Evolutionary conservation across 2,113 vertebrate genomes (phyloP), one percentile per base, ranked within the genome.

Genomic region (Oncorhynchus clarkii): DNA sequence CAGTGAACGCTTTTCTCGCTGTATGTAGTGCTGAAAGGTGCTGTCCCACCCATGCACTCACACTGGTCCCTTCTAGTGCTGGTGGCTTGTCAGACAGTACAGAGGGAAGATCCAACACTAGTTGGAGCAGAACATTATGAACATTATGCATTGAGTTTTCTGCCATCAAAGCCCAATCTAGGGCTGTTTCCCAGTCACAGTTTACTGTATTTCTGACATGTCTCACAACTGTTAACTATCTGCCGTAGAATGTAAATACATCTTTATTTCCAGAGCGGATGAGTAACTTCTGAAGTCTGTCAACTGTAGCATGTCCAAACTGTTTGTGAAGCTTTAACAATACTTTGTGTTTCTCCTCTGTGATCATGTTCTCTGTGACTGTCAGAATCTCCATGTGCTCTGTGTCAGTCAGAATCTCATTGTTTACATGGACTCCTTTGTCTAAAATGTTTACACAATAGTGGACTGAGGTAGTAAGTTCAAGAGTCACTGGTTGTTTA

Each of bases 141-240:
- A n/a, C n/a, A n/a, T n/a, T n/a, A n/a, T n/a, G n/a, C n/a, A n/a
- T n/a, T n/a, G n/a, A n/a, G n/a, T n/a, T n/a, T n/a, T n/a, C n/a
- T n/a, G n/a, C 24, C 75, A 64, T 71, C 14, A 77, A 60, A 1
- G 75, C 67, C 75, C 68, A 77, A 20, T 64, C 75, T 5, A 77
- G 34, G 22, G 31, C 75, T 8, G 22, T 64, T 39, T 64, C 31
- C 68, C 75, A 77, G 31, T 64, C 34, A 71, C 29, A 29, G 67
- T 57, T 49, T 78, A 26, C 65, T 77, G 26, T 65, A 75, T 29
- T 74, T 67, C 7, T 29, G 14, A 60, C 81, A 26, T 26, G 27
- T 67, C 18, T 64, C 73, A 72, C 59, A 82, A 7, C 57, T 29
- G 29, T 66, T 34, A 11, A 67, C 73, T 48, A 69, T 79, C 51